phyloP scores from a whole-genome alignment of 1,140 invertebrate species.

The Drosophila orosa region DNA sequence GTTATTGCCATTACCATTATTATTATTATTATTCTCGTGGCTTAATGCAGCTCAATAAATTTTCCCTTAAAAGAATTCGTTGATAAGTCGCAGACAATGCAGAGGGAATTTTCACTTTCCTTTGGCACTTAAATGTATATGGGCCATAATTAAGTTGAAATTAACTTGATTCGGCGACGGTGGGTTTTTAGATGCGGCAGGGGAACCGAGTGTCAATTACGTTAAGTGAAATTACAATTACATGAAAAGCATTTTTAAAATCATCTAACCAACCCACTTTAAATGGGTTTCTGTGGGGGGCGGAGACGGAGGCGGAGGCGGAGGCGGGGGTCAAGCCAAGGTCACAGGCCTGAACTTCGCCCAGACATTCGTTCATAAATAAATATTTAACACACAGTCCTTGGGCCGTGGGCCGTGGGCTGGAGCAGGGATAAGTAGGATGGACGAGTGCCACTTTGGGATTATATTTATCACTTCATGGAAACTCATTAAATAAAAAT shows the following conservation, averaged over 20 bases:
- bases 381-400: conserved; percentile 59
- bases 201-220: conserved; percentile 58
- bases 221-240: conserved; percentile 77
- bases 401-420: conserved; percentile 21
- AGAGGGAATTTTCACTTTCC: conserved; percentile 67
- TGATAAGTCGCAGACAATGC: conserved; percentile 54
- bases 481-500: conserved; percentile 52
- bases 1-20: conserved; percentile 45
- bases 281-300: conserved; percentile 4
- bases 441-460: conserved; percentile 29
- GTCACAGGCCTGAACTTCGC: conserved; percentile 29
- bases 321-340: conserved; percentile 25
- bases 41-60: conserved; percentile 63
- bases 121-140: conserved; percentile 24
- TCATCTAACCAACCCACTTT: conserved; percentile 30
- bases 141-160: conserved; percentile 63
- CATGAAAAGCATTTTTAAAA: conserved; percentile 62
- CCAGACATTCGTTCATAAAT: conserved; percentile 59
- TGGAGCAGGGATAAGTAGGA: conserved; percentile 7
- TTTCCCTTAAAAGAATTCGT: conserved; percentile 55
- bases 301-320: not conserved
- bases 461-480: conserved; percentile 51
- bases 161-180: conserved; percentile 46
- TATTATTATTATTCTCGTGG: conserved; percentile 30
- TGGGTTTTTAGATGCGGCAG: conserved; percentile 28